Evolutionary conservation across 2,113 vertebrate genomes (phyloP), one percentile per base, ranked within the genome.

Genomic region (Alligator mississippiensis): DNA sequence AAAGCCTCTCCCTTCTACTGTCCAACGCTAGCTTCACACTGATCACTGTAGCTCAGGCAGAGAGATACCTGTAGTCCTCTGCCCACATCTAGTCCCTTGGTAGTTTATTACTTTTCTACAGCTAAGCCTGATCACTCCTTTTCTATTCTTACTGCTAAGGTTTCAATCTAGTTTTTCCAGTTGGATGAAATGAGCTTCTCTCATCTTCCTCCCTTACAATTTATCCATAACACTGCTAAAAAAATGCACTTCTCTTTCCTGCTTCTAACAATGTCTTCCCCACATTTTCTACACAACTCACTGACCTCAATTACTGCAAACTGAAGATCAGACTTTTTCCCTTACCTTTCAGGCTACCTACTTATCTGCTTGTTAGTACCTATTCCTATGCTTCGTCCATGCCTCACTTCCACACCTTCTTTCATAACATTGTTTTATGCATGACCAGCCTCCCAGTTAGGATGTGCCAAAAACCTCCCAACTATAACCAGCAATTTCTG

Each of bases 11-110:
- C 18, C 25, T 12, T 22, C 12, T 34, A 74, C 24, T 25, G 11
- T 77, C 25, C 21, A 38, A 34, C 4, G 61, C 3, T 77, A 84
- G 17, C 5, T n/a, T 21, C 0, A 0, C 3, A 85, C 22, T 2
- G 14, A 25, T 38, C 28, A 63, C 34, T 38, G 25, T 12, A 84
- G 15, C 2, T 64, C 72, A 84, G 58, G 47, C 5, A 9, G 21
- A 66, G 5, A 12, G 60, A 1, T 2, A 28, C 13, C 76, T 84
- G 30, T 60, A 10, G 21, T 74, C 22, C 70, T 18, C 87, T 6
- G 55, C 4, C 3, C 28, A 3, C 15, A 78, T 1, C 4, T 80
- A 68, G 60, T 30, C 30, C 18, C 19, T 19, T 24, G 70, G 70
- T 10, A 83, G 89, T 84, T 87, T 5, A 6, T 17, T 9, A 7